Evolutionary conservation across 2,888 invertebrate species (phyloP).

Genomic region (Diloba caeruleocephala): DNA sequence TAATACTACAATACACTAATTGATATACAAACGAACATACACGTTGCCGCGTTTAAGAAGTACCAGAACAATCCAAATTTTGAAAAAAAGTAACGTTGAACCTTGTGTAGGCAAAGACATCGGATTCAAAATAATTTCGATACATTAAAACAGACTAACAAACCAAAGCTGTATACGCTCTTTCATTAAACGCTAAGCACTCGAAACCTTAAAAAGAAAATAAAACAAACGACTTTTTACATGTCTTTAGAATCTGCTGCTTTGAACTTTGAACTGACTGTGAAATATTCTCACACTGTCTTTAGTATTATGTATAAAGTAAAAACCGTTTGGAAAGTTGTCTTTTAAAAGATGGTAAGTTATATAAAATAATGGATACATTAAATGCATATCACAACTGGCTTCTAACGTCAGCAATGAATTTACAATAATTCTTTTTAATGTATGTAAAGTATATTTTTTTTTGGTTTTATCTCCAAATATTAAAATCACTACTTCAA

Average conservation of each 20-base stretch:
- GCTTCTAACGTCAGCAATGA: slow-evolving; percentile 58
- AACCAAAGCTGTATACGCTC: slow-evolving; percentile 44
- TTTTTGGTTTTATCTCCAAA: slow-evolving; percentile 56
- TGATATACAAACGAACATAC: slow-evolving; percentile 65
- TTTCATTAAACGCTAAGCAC: slow-evolving; percentile 73
- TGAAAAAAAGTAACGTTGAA: slow-evolving; percentile 52
- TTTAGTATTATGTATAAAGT: slow-evolving; percentile 30
- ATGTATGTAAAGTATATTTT: slow-evolving; percentile 81
- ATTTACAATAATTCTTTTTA: slow-evolving; percentile 46
- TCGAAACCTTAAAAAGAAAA: slow-evolving; percentile 70
- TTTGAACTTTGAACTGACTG: slow-evolving; percentile 72
- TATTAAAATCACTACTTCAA: slow-evolving; percentile 71
- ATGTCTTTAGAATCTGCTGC: slow-evolving; percentile 87
- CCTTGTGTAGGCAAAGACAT: slow-evolving; percentile 36
- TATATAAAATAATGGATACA: slow-evolving; percentile 47
- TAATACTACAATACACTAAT: slow-evolving; percentile 65
- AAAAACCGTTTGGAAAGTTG: slow-evolving; percentile 60
- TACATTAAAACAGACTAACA: slow-evolving; percentile 39
- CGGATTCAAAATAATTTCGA: slow-evolving; percentile 13
- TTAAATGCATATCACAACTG: slow-evolving; percentile 80
- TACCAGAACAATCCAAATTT: slow-evolving; percentile 70
- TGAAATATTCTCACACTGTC: slow-evolving; percentile 41
- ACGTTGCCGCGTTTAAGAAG: slow-evolving; percentile 65
- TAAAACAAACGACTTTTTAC: slow-evolving; percentile 70
- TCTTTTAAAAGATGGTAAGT: slow-evolving; percentile 64